A percentile compares a stretch with the other conserved stretches of the same genome.
Conservation (phyloP, 2,888 invertebrate genomes). For the Nineta flava region DNA sequence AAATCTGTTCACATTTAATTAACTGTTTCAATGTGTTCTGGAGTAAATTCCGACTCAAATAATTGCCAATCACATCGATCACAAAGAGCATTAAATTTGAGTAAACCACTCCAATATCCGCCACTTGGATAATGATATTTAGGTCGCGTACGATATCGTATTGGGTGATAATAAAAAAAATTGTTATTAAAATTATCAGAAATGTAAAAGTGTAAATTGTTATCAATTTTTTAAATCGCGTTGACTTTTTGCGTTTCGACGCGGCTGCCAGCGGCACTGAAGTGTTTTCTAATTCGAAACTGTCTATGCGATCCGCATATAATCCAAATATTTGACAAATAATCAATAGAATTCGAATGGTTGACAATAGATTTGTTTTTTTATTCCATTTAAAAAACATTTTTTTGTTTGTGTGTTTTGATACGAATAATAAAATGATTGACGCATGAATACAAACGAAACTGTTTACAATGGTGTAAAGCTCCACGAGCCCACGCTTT, state of each 20-base stretch:
- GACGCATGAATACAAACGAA: too few species aligned
- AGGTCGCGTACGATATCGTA: not conserved
- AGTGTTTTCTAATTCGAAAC: not conserved
- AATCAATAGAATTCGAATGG: not conserved
- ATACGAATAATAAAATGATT: too few species aligned
- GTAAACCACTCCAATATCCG: not conserved
- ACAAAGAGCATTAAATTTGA: not conserved
- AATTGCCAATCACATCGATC: not conserved
- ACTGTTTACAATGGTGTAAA: too few species aligned
- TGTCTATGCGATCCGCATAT: not conserved
- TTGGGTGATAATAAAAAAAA: not conserved
- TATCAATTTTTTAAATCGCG: not conserved
- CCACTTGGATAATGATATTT: not conserved
- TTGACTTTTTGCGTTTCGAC: not conserved
- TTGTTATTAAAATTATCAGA: not conserved
- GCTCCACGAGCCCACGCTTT: too few species aligned
- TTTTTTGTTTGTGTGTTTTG: too few species aligned
- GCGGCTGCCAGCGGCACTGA: not conserved
- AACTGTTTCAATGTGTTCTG: not conserved
- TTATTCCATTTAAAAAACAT: not conserved
- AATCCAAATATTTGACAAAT: not conserved
- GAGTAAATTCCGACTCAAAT: not conserved
- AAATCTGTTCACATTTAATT: not conserved
- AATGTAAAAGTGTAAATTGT: not conserved
- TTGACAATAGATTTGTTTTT: not conserved